Conservation (phyloP, 2,888 invertebrate species). For the Ptychoptera contaminata region DNA sequence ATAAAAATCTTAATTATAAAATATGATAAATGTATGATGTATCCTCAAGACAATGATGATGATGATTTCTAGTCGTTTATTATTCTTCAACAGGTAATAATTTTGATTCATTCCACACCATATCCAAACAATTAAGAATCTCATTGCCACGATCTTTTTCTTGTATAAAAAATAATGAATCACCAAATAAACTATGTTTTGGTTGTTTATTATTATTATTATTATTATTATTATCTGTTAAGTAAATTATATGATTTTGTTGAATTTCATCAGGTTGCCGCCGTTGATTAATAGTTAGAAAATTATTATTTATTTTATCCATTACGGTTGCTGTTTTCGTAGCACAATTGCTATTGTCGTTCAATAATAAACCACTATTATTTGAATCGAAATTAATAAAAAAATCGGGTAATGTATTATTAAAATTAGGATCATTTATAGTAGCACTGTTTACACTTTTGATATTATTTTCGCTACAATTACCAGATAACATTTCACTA, state of each 20-base stretch:
- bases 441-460: not conserved
- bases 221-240: not conserved
- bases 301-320: slow-evolving; percentile 11
- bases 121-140: slow-evolving; percentile 33
- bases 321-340: slow-evolving; percentile 10
- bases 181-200: not conserved
- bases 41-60: too few relatives aligned
- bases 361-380: not conserved
- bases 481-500: slow-evolving; percentile 13
- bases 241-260: slow-evolving; percentile 2
- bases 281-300: not conserved
- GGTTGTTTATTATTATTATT: not conserved
- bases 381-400: not conserved
- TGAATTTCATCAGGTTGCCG: slow-evolving; percentile 4
- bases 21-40: too few relatives aligned
- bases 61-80: not conserved
- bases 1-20: too few relatives aligned
- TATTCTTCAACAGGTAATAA: slow-evolving; percentile 3
- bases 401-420: not conserved
- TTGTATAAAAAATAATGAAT: slow-evolving; percentile 17
- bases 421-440: not conserved
- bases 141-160: slow-evolving; percentile 20
- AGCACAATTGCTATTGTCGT: slow-evolving; percentile 8
- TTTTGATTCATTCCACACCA: slow-evolving; percentile 24
- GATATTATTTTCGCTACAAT: not conserved